Base-by-base conservation (phyloP, 2,888 invertebrate species). In the Dastarcus helophoroides region DNA sequence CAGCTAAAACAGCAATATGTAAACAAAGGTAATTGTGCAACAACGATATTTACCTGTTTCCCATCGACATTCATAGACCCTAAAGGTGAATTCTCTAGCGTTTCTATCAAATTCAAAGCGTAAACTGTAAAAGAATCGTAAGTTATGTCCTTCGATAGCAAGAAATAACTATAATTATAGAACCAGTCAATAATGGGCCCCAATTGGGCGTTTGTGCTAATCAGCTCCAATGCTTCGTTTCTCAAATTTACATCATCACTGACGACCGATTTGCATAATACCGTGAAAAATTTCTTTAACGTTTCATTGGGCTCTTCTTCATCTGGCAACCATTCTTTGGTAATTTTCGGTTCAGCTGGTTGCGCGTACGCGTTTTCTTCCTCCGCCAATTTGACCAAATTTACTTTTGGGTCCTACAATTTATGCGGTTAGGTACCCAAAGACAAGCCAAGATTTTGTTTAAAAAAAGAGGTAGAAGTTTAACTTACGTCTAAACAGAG, bases 141-240 rank as follows among this genome's bases (percentile, higher is more conserved):
- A 3, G 57, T 57, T 11, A 57, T 51, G 39, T 73, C 71, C 43
- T 73, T 73, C 23, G 69, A 72, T 1, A 74, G 50, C 2, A 73
- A 64, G 22, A 72, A 47, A 12, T 72, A 71, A 0, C 69, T 69
- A 42, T 73, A 54, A 47, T 71, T 69, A 48, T 73, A 72, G 26
- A 73, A 64, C 54, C 72, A 72, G 8, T 72, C 69, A 31, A 69
- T 67, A 40, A 73, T 69, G 0, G 71, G 70, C 0, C 73, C 73
- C 13, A 73, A 70, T 12, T 66, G 53, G 1, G 67, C 64, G 48
- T 74, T 73, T n/a, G 64, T 64, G 39, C 63, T 63, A 23, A 74
- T 54, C 49, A 72, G 71, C 37, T 62, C 60, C n/a, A 73, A 64
- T 1, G 72, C 72, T 29, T 67, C 47, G 36, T 64, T 62, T 46